These are phyloP conservation scores for Todiramphus saurophagus DNA, from an alignment of 2,113 vertebrate genomes.

Conservation along the genomic window DNA sequence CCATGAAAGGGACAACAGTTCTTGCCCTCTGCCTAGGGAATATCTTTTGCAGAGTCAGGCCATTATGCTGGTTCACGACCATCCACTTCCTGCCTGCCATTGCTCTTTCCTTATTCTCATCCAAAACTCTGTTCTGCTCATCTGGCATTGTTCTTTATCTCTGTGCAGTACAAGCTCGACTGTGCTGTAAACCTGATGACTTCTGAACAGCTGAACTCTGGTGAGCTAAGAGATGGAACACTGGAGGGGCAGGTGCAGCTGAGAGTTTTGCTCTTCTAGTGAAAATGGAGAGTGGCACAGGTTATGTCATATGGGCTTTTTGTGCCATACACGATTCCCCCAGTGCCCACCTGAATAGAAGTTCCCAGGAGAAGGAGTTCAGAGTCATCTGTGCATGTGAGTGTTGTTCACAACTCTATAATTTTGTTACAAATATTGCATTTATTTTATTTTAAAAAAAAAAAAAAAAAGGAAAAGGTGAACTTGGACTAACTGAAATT, in stretches of 20 bases:
- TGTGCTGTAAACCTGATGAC: not conserved
- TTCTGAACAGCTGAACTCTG: not conserved
- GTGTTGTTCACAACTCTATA: not conserved
- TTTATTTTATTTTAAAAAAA: not conserved
- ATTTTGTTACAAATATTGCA: not conserved
- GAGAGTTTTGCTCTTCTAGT: not conserved
- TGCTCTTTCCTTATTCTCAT: not conserved
- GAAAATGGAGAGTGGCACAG: rapidly evolving
- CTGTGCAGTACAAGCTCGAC: not conserved
- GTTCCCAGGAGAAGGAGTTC: not conserved
- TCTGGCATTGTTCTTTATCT: not conserved
- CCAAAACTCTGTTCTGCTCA: not conserved
- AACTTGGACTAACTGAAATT: not conserved
- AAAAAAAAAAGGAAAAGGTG: not conserved
- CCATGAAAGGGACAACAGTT: not conserved
- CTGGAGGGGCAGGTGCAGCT: not conserved
- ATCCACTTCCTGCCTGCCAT: not conserved
- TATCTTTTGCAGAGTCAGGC: not conserved
- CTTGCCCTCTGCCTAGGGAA: rapidly evolving
- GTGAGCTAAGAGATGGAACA: not conserved
- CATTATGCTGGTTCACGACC: not conserved
- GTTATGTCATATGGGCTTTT: not conserved
- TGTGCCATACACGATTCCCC: rapidly evolving
- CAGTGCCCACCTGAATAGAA: not conserved
- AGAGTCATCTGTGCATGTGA: not conserved